Evolutionary conservation across 2,888 invertebrate species (phyloP).

Genomic region (Eledona agricola): DNA sequence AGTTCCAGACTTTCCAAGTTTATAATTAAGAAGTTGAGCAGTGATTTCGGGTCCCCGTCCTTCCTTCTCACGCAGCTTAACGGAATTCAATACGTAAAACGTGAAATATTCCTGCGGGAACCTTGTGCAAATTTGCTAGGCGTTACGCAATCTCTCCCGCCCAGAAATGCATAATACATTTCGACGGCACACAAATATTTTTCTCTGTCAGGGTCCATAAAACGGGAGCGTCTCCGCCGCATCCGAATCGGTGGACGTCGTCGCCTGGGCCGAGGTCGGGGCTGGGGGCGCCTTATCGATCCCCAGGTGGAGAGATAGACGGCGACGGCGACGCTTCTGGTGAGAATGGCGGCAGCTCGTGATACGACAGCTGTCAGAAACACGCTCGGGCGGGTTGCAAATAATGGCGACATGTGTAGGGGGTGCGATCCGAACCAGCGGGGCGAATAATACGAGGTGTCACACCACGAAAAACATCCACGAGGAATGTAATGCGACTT

Average conservation of each 20-base stretch:
- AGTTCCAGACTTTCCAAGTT: too few species aligned
- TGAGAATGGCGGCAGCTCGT: slow-evolving; percentile 59
- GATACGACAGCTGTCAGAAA: slow-evolving; percentile 63
- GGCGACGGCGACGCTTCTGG: too few species aligned
- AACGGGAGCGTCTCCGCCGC: slow-evolving; percentile 6
- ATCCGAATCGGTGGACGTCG: slow-evolving; percentile 17
- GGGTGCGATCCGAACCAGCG: slow-evolving; percentile 52
- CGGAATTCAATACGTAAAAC: slow-evolving; percentile 19
- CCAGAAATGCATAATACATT: slow-evolving; percentile 28
- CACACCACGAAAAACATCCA: slow-evolving; percentile 61
- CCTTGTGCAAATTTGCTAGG: slow-evolving; percentile 29
- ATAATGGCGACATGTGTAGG: slow-evolving; percentile 63
- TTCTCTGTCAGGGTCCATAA: slow-evolving; percentile 27
- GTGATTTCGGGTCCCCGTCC: too few species aligned
- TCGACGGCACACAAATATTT: slow-evolving; percentile 37
- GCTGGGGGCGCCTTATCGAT: too few species aligned
- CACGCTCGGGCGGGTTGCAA: slow-evolving; percentile 60
- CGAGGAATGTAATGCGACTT: slow-evolving; percentile 57
- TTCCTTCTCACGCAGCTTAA: slow-evolving; percentile 2
- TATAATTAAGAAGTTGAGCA: too few species aligned
- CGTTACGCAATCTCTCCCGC: slow-evolving; percentile 19
- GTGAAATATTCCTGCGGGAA: slow-evolving; percentile 18
- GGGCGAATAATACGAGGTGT: slow-evolving; percentile 61
- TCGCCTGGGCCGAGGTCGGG: too few species aligned
- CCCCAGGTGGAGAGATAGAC: too few species aligned